Evolutionary conservation across 2,797 vertebrate species (phyloP), one percentile per base, ranked within the genome.

Genomic region (Vireo griseus): DNA sequence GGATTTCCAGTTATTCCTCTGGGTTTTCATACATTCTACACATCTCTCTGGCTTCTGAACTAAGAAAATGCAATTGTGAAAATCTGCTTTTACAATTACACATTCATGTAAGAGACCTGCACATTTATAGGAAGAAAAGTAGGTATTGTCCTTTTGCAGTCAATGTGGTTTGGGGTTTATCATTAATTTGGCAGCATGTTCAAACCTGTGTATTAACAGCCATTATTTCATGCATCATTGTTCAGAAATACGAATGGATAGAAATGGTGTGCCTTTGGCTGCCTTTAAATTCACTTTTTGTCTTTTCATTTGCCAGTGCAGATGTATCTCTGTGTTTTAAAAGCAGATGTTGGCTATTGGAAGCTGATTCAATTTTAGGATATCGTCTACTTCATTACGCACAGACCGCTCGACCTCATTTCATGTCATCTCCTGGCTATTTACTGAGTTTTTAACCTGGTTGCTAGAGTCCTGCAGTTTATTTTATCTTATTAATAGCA

Each of bases 21-120:
- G 17, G 9, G 5, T 5, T 65, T n/a, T 1, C 15, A 1, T 7
- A 2, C 5, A 2, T 29, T 44, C 24, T 24, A 0, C 4, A 0
- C 6, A 5, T 50, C 10, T n/a, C 16, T 37, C 9, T 91, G 59
- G 33, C 13, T 89, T 88, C 31, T 42, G 31, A 79, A 28, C 5
- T 33, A 29, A 50, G 35, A 47, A 59, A 66, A 39, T 29, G 6
- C 33, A 28, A 0, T 48, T 81, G 18, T 58, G 51, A 68, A 63
- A 35, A 33, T 39, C 22, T 20, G 10, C 35, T 91, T 77, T 83
- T 42, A 8, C 21, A 47, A 4, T 52, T 50, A 1, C 0, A 3
- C 15, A 4, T 16, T 61, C 19, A 3, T 25, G 2, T 55, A 26
- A 58, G 40, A 61, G 26, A 40, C 8, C 4, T 59, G 29, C 5